phyloP scores from a whole-genome alignment of 2,888 invertebrate species.

The Phymatocera aterrima region DNA sequence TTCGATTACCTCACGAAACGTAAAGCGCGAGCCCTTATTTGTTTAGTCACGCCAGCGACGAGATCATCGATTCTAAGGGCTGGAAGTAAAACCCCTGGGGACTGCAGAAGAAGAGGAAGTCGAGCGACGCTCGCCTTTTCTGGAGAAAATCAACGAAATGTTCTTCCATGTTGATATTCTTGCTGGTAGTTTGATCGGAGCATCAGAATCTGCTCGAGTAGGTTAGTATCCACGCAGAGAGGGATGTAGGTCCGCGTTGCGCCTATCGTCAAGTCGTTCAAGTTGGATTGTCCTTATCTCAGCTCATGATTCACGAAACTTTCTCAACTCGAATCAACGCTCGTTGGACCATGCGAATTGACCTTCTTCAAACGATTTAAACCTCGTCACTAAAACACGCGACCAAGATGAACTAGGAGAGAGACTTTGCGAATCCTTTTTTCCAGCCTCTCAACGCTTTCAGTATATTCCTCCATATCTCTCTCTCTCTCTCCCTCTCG shows the following conservation, averaged over 20 bases:
- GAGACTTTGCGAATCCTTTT: neutral
- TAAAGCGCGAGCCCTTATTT: constrained; percentile 37
- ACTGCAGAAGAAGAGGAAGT: neutral
- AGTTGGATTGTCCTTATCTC: constrained; percentile 18
- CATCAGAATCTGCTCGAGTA: constrained; percentile 13
- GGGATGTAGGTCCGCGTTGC: too few relatives aligned
- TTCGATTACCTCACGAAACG: constrained; percentile 37
- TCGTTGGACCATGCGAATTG: neutral
- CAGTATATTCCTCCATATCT: neutral
- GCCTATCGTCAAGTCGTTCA: neutral
- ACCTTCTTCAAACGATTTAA: constrained; percentile 12
- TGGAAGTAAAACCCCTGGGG: neutral
- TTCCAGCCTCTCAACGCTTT: too few relatives aligned
- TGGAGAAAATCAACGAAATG: constrained; percentile 10
- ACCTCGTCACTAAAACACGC: neutral
- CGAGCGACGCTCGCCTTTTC: neutral
- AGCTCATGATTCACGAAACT: constrained; percentile 11
- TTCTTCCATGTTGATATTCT: constrained; percentile 34
- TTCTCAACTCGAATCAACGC: constrained; percentile 2
- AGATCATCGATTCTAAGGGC: constrained; percentile 41
- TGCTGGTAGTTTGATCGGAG: neutral
- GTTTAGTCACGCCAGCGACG: constrained; percentile 42
- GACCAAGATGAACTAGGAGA: neutral
- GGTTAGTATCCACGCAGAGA: too few relatives aligned
- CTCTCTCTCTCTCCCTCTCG: neutral